phyloP scores from a whole-genome alignment of 1,140 invertebrate species.

The Danaus melanippus region DNA sequence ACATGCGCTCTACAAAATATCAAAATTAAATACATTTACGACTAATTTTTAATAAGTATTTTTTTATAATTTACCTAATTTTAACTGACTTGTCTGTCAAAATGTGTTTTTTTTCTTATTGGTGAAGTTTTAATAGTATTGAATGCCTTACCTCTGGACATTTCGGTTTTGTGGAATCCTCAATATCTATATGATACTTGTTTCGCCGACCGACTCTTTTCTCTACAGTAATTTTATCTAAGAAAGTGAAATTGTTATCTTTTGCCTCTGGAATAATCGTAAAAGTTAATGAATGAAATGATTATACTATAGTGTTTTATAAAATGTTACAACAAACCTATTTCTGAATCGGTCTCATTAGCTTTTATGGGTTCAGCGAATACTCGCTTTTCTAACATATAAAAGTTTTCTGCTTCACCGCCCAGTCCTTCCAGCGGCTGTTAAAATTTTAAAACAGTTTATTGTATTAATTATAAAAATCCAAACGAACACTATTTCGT shows the following conservation, averaged over 20 bases:
- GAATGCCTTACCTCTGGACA: slow-evolving; percentile 27
- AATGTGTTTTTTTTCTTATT: too few relatives aligned
- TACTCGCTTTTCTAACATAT: slow-evolving; percentile 12
- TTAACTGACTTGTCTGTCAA: too few relatives aligned
- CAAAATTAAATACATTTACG: not conserved
- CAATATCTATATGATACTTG: slow-evolving; percentile 29
- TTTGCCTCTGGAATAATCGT: slow-evolving; percentile 12
- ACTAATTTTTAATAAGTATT: too few relatives aligned
- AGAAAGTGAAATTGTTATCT: slow-evolving; percentile 15
- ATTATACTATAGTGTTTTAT: not conserved
- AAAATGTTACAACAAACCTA: slow-evolving; percentile 1
- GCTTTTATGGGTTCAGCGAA: slow-evolving; percentile 13
- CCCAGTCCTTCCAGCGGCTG: slow-evolving; percentile 17
- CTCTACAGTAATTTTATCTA: slow-evolving; percentile 24
- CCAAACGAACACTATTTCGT: not conserved
- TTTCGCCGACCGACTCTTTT: slow-evolving; percentile 21
- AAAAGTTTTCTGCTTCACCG: slow-evolving; percentile 7
- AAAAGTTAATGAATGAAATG: not conserved
- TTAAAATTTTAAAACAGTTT: not conserved
- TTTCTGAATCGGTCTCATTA: not conserved
- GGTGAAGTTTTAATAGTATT: not conserved
- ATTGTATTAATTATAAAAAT: not conserved
- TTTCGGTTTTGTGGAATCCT: slow-evolving; percentile 9
- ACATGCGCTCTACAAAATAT: slow-evolving; percentile 21
- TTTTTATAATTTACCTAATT: too few relatives aligned